These are phyloP conservation scores for Pseudoips prasinana DNA, from an alignment of 2,888 invertebrate genomes.

Conservation along the genomic window DNA sequence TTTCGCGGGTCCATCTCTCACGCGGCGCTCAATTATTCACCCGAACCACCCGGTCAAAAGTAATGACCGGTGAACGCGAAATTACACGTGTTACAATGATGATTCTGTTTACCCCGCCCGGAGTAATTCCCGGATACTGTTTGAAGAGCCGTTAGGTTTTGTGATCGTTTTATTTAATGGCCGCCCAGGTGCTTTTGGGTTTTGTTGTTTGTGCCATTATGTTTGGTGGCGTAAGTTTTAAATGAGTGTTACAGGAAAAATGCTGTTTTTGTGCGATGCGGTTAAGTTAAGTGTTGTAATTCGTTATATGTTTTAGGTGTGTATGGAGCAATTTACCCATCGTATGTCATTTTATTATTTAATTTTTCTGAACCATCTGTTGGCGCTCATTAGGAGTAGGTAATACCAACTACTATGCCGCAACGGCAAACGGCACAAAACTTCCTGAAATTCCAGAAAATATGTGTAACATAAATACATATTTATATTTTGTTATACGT, in stretches of 20 bases:
- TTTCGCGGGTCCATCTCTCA: constrained; percentile 70
- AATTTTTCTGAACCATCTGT: too few relatives aligned
- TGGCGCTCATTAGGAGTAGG: too few relatives aligned
- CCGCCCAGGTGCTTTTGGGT: constrained; percentile 32
- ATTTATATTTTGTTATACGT: too few relatives aligned
- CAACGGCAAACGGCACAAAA: too few relatives aligned
- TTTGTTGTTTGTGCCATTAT: constrained; percentile 32
- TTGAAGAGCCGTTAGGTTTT: constrained; percentile 69
- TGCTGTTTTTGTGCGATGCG: constrained; percentile 2
- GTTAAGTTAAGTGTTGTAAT: neutral
- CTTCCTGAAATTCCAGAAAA: too few relatives aligned
- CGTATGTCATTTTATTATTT: too few relatives aligned
- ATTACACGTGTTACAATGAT: constrained; percentile 77
- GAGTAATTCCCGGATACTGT: constrained; percentile 58
- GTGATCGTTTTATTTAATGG: constrained; percentile 66
- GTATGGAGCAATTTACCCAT: too few relatives aligned
- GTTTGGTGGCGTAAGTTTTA: constrained; percentile 42
- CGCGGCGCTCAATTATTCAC: constrained; percentile 71
- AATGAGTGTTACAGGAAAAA: constrained; percentile 15
- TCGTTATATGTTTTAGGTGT: too few relatives aligned
- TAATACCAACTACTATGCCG: too few relatives aligned
- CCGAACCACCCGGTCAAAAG: constrained; percentile 59
- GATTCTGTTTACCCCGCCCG: constrained; percentile 63
- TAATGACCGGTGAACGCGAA: constrained; percentile 72
- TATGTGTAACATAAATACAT: too few relatives aligned